Conservation (phyloP, 2,888 invertebrate genomes). For the Nemoura dubitans region DNA sequence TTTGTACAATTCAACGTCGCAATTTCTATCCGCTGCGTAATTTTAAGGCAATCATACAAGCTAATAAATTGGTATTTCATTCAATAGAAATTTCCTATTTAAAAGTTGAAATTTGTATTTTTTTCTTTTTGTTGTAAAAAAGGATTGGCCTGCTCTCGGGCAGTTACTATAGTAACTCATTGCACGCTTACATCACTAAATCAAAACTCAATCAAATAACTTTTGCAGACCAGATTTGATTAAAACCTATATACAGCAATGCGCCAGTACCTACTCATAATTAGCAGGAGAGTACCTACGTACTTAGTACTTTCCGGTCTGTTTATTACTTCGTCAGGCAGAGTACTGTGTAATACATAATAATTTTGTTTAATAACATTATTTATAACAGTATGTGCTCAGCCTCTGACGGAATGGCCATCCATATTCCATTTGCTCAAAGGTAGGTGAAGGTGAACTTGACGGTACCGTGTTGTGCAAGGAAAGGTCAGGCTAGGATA, state of each 20-base stretch:
- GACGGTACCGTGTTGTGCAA: background rate
- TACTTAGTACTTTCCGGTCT: background rate
- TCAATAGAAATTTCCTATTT: background rate
- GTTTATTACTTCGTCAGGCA: background rate
- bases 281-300: background rate
- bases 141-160: too few species aligned
- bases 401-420: background rate
- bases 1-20: too few species aligned
- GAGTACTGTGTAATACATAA: background rate
- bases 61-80: background rate
- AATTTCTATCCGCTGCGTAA: too few species aligned
- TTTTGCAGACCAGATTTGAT: background rate
- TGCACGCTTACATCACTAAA: too few species aligned
- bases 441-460: background rate
- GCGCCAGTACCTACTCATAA: background rate
- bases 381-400: background rate
- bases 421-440: too few species aligned
- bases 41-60: too few species aligned
- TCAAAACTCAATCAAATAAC: background rate
- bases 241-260: background rate
- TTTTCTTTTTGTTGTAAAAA: too few species aligned
- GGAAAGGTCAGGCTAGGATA: background rate
- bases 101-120: background rate
- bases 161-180: too few species aligned
- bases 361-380: background rate